These are phyloP conservation scores for Lipophrys pholis DNA, from an alignment of 2,113 vertebrate genomes.

Conservation along the genomic window DNA sequence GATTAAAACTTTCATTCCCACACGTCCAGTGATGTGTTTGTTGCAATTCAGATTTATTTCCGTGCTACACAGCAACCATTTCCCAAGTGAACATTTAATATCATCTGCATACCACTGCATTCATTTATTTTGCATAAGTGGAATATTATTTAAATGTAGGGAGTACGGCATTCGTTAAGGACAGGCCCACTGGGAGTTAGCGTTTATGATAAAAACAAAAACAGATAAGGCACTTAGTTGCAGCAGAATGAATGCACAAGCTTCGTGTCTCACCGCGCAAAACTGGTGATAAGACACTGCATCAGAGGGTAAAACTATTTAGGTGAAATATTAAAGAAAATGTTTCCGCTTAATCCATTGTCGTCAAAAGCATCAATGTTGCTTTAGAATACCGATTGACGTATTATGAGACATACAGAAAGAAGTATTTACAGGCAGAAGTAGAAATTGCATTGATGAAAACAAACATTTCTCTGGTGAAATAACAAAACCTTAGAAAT, in stretches of 20 bases:
- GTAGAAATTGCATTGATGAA: not conserved
- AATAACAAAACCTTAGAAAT: not conserved
- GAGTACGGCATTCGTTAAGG: not conserved
- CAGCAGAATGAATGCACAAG: not conserved
- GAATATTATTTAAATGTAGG: not conserved
- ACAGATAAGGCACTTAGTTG: not conserved
- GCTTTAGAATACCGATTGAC: not conserved
- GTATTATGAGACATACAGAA: not conserved
- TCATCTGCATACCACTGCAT: constrained; percentile 7
- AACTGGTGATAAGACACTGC: not conserved
- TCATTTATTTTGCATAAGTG: not conserved
- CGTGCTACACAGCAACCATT: not conserved
- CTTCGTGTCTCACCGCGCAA: not conserved
- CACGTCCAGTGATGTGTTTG: not conserved
- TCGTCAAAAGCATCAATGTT: too few species aligned
- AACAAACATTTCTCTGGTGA: not conserved
- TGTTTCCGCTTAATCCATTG: too few species aligned
- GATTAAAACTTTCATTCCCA: not conserved
- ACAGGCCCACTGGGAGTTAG: not conserved
- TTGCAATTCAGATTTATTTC: not conserved
- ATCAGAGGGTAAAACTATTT: not conserved
- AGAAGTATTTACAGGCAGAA: not conserved
- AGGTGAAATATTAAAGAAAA: too few species aligned
- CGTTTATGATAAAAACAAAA: constrained; percentile 7
- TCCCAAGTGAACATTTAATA: not conserved